Evolutionary conservation across 1,140 invertebrate genomes (phyloP).

Genomic region (Apolygus lucorum): DNA sequence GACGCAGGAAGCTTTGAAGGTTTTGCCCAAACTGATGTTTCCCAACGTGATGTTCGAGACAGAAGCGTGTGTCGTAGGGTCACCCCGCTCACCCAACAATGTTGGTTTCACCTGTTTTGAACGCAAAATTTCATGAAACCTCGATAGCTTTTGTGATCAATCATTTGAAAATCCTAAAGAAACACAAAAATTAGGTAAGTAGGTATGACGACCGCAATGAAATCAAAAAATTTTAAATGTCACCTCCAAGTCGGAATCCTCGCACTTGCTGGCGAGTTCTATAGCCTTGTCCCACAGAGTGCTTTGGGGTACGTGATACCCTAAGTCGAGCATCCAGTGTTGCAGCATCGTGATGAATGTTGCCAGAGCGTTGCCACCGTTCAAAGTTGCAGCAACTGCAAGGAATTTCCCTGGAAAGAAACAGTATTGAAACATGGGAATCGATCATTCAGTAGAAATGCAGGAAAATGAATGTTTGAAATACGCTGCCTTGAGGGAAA

Average conservation of each 20-base stretch:
- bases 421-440: slow-evolving; percentile 31
- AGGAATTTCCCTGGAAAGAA: slow-evolving; percentile 48
- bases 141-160: too few relatives aligned
- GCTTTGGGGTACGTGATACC: slow-evolving; percentile 62
- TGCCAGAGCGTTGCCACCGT: slow-evolving; percentile 78
- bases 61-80: slow-evolving; percentile 54
- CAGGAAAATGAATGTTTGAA: too few relatives aligned
- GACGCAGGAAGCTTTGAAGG: slow-evolving; percentile 64
- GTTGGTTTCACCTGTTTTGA: slow-evolving; percentile 48
- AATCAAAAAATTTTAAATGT: too few relatives aligned
- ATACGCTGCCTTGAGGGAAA: too few relatives aligned
- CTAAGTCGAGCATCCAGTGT: slow-evolving; percentile 69
- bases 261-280: slow-evolving; percentile 46
- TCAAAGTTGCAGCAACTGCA: slow-evolving; percentile 75
- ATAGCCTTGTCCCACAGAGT: slow-evolving; percentile 72
- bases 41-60: slow-evolving; percentile 60
- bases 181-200: too few relatives aligned
- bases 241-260: slow-evolving; percentile 39
- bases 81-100: slow-evolving; percentile 69
- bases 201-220: too few relatives aligned
- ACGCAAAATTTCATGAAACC: too few relatives aligned
- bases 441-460: too few relatives aligned
- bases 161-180: too few relatives aligned
- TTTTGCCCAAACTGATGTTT: slow-evolving; percentile 61
- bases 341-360: slow-evolving; percentile 74